Evolutionary conservation across 2,888 invertebrate species (phyloP), one percentile per base, ranked within the genome.

Genomic region (Hydriomena furcata): DNA sequence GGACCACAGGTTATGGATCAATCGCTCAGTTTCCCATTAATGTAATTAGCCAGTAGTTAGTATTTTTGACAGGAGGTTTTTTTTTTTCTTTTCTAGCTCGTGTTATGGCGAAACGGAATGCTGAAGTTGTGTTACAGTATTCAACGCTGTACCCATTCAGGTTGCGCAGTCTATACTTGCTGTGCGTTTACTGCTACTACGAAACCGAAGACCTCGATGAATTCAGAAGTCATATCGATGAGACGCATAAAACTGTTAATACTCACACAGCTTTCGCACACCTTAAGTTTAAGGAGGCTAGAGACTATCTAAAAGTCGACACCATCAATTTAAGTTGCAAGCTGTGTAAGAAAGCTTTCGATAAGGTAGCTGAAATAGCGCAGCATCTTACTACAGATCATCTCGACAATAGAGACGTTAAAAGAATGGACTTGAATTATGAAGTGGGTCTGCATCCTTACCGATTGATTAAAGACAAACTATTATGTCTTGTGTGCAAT

Each of bases 71-170:
- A 17, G 2, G 17, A 30, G 21, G 17, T 2, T 17, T 17, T 17
- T 11, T 21, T 37, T 42, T 37, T 50, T 38, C 23, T 44, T 50
- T 50, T 50, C 50, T 50, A 49, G 44, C 13, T 4, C n/a, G n/a
- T n/a, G n/a, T n/a, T n/a, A n/a, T n/a, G n/a, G n/a, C n/a, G n/a
- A n/a, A n/a, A n/a, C n/a, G n/a, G n/a, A n/a, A n/a, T n/a, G n/a
- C n/a, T n/a, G n/a, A n/a, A n/a, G n/a, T n/a, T n/a, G n/a, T n/a
- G n/a, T n/a, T n/a, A n/a, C n/a, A n/a, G n/a, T n/a, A 78, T 68
- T 61, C 80, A 21, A 84, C 84, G 34, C 77, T 74, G 57, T 82
- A 76, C 66, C 84, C 84, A 38, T 85, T 85, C 74, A 76, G 78
- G 58, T 68, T 82, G 40, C 84, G 84, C 28, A 73, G 71, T 54